phyloP scores from a whole-genome alignment of 2,797 vertebrate species.

The Lepilemur septentrionalis region DNA sequence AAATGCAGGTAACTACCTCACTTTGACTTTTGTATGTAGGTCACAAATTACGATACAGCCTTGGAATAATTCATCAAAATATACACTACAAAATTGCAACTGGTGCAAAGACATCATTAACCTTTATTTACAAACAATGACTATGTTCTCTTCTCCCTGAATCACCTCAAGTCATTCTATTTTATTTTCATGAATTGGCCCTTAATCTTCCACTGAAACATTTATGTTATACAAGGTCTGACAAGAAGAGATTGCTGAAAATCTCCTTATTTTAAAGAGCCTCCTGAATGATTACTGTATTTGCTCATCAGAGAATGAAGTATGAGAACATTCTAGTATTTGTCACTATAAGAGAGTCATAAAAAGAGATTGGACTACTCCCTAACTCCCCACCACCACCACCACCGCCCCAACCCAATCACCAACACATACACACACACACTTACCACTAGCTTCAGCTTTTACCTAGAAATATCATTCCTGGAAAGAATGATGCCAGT shows the following conservation, averaged over 20 bases:
- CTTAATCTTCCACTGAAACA: neutral
- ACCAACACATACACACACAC: neutral
- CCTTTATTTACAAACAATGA: constrained; percentile 52
- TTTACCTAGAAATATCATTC: constrained; percentile 4
- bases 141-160: constrained; percentile 11
- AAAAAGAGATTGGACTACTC: neutral
- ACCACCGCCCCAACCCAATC: no score
- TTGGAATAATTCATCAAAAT: constrained; percentile 47
- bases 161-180: constrained; percentile 44
- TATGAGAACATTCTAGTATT: neutral
- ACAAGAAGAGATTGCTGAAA: constrained; percentile 27
- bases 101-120: constrained; percentile 32
- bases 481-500: neutral
- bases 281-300: neutral
- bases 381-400: neutral
- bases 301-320: constrained; percentile 46
- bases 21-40: neutral
- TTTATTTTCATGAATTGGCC: constrained; percentile 55
- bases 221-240: neutral
- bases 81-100: constrained; percentile 22
- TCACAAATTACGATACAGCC: neutral
- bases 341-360: neutral
- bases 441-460: neutral
- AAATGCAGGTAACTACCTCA: constrained; percentile 57
- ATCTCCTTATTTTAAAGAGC: constrained; percentile 48